Evolutionary conservation across 2,113 vertebrate genomes (phyloP), one percentile per base, ranked within the genome.

Genomic region (Phyllopteryx taeniolatus): DNA sequence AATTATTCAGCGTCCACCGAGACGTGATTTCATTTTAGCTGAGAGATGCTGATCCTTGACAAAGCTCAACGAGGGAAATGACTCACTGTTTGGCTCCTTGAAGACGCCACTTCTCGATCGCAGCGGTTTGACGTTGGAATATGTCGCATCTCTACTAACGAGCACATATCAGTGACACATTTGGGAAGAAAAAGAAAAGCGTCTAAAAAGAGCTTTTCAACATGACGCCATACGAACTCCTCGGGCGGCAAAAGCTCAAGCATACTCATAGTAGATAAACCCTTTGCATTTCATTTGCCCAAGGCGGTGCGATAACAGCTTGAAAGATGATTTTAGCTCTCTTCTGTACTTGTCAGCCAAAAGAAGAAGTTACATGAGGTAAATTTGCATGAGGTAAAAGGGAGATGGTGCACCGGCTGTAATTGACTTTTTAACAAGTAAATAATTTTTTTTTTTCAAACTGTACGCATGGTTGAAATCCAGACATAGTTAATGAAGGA

Each of bases 51-150:
- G 79, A 86, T 87, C 67, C 71, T 73, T 39, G 20, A 67, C 49
- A 78, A 81, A 83, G 79, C 81, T 83, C 70, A 82, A 70, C 63
- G 65, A 72, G 62, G 78, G 72, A 84, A 79, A 85, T 85, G 53
- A 68, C 79, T 79, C 71, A 54, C 70, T 72, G n/a, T 59, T 65
- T 0, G 0, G 44, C 73, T 85, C 76, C 75, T 66, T 35, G 15
- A 74, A 49, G 74, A 82, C 39, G 68, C 69, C 22, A 2, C 56
- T 59, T 22, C 56, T 59, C 22, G 2, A 59, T 59, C 27, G 3
- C 22, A 31, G 22, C 14, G 12, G 12, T 59, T 31, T 59, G 56
- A 31, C 22, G 13, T 31, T 59, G 14, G 12, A 59, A 59, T 14
- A 33, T 31, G 22, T 2, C 27, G 4, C 56, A 6, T 33, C 56